phyloP scores from a whole-genome alignment of 1,140 invertebrate species.

The Araneus ventricosus region DNA sequence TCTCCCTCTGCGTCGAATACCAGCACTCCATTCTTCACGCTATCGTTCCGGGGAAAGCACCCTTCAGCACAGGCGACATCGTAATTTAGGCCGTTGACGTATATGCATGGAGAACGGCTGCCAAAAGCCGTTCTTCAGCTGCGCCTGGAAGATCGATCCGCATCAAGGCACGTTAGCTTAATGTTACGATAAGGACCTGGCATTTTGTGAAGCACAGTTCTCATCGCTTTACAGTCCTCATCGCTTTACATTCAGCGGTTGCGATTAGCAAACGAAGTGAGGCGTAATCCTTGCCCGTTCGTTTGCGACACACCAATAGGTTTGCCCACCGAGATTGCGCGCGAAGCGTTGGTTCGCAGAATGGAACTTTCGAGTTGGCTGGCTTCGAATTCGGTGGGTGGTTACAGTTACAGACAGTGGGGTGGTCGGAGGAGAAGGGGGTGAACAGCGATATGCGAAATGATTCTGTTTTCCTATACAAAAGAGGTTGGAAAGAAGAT shows the following conservation, averaged over 20 bases:
- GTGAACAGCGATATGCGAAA: conserved; percentile 22
- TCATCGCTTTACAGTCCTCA: conserved; percentile 55
- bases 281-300: conserved; percentile 36
- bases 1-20: not conserved
- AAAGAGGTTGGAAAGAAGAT: conserved; percentile 28
- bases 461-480: conserved; percentile 41
- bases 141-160: not conserved
- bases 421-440: not conserved
- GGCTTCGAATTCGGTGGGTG: not conserved
- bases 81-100: conserved; percentile 38
- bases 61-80: conserved; percentile 32
- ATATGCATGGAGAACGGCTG: not conserved
- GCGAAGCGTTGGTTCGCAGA: conserved; percentile 8
- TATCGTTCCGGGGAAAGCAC: conserved; percentile 36
- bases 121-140: not conserved
- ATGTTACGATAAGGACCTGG: conserved; percentile 24
- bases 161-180: conserved; percentile 6
- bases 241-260: conserved; percentile 46
- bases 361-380: conserved; percentile 11
- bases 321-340: conserved; percentile 13
- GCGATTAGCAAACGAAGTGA: conserved; percentile 50
- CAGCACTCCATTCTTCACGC: conserved; percentile 35
- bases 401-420: not conserved
- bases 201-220: conserved; percentile 1
- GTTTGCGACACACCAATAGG: conserved; percentile 12